These are phyloP conservation scores for Lycaon pictus DNA, from an alignment of 2,113 vertebrate genomes.

Conservation along the genomic window DNA sequence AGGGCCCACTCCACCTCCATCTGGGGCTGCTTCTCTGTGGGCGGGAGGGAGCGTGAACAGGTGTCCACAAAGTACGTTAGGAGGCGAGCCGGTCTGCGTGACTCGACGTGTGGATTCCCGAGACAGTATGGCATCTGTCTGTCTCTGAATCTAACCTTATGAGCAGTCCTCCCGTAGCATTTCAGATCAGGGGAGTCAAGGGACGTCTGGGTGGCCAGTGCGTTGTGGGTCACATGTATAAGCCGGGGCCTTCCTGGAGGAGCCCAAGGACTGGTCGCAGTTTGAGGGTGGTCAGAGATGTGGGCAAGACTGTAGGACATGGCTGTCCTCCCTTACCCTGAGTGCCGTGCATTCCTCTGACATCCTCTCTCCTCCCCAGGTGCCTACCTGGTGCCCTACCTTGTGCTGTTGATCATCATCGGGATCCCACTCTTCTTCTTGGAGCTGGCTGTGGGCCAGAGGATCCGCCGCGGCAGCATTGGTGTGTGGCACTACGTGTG, in stretches of 20 bases:
- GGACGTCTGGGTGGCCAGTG: background rate
- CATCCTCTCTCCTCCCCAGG: slow-evolving; percentile 84
- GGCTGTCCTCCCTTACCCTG: background rate
- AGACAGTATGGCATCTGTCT: background rate
- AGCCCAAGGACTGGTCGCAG: background rate
- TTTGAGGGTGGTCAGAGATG: background rate
- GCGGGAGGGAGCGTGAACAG: background rate
- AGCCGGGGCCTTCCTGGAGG: background rate
- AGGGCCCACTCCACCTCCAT: rapidly evolving
- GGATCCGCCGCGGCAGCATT: slow-evolving; percentile 97
- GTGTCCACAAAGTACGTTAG: rapidly evolving
- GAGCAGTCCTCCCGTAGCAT: background rate
- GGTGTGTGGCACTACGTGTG: slow-evolving; percentile 98
- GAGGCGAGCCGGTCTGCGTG: background rate
- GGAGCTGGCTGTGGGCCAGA: slow-evolving; percentile 97
- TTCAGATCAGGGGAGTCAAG: background rate
- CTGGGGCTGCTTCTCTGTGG: background rate
- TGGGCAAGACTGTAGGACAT: rapidly evolving
- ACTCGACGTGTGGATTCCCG: background rate
- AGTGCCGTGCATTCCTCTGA: rapidly evolving
- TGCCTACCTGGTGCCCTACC: slow-evolving; percentile 97
- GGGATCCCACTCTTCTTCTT: slow-evolving; percentile 98
- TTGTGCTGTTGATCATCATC: slow-evolving; percentile 96
- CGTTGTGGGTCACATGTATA: background rate
- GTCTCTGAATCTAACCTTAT: rapidly evolving